These are phyloP conservation scores for Drosophila algonquin DNA, from an alignment of 2,888 invertebrate genomes.

Conservation along the genomic window DNA sequence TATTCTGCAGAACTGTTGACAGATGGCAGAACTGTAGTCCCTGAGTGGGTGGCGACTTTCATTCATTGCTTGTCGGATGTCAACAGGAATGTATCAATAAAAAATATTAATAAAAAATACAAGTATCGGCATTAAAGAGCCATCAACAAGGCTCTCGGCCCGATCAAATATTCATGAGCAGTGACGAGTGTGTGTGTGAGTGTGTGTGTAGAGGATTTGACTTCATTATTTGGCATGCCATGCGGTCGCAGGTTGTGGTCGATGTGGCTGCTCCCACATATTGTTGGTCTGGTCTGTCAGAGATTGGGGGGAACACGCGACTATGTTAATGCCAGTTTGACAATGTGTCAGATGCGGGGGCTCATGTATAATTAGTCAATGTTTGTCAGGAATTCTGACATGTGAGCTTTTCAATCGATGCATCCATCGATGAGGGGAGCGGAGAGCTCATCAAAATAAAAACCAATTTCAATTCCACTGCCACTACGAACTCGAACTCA, in stretches of 20 bases:
- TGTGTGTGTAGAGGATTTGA: conserved; percentile 30
- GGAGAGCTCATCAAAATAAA: conserved; percentile 42
- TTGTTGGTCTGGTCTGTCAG: conserved; percentile 14
- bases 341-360: conserved; percentile 45
- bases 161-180: conserved; percentile 41
- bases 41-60: conserved; percentile 10
- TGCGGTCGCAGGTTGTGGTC: conserved; percentile 57
- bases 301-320: conserved; percentile 4
- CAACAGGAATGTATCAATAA: conserved; percentile 20
- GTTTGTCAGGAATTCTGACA: conserved; percentile 62
- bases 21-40: background rate
- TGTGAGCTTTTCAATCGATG: conserved; percentile 46
- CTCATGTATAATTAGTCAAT: conserved; percentile 70
- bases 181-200: conserved; percentile 10
- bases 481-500: conserved; percentile 21
- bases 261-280: conserved; percentile 14
- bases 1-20: background rate
- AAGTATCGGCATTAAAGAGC: conserved; percentile 21
- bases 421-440: conserved; percentile 17
- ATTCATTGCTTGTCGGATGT: conserved; percentile 23
- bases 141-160: conserved; percentile 25
- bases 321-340: conserved; percentile 65
- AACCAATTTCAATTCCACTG: conserved; percentile 36
- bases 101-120: conserved; percentile 14
- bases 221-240: conserved; percentile 42